Percentiles rank a stretch among this genome's conserved stretches.
These are phyloP conservation scores for Spialia ferax DNA, from an alignment of 2,888 invertebrate species.

Conservation along the genomic window DNA sequence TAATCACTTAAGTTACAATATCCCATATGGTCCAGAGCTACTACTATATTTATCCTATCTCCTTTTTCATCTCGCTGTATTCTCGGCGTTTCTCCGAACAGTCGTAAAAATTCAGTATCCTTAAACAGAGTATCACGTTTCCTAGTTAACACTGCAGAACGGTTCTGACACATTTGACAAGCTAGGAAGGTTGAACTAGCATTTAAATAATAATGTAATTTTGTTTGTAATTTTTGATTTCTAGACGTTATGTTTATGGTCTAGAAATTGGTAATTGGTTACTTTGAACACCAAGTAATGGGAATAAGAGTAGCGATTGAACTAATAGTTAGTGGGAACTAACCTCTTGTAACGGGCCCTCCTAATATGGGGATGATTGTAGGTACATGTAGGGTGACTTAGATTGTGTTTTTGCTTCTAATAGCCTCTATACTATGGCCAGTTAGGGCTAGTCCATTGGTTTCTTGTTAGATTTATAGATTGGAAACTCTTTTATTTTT, in stretches of 20 bases:
- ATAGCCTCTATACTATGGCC: constrained; percentile 10
- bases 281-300: too few species aligned
- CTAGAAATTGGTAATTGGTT: too few species aligned
- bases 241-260: too few species aligned
- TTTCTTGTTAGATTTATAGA: not conserved
- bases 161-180: constrained; percentile 20
- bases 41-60: constrained; percentile 25
- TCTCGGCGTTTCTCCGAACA: constrained; percentile 9
- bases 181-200: too few species aligned
- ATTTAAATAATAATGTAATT: too few species aligned
- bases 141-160: constrained; percentile 21
- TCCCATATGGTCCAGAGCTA: constrained; percentile 15
- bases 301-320: too few species aligned
- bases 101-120: constrained; percentile 29
- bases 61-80: constrained; percentile 17
- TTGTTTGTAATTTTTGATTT: too few species aligned
- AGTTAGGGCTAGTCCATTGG: constrained; percentile 15
- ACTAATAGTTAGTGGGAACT: constrained; percentile 33
- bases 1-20: not conserved
- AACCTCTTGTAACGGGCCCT: constrained; percentile 58
- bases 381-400: constrained; percentile 50
- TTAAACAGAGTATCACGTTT: constrained; percentile 17
- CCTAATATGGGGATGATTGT: constrained; percentile 64
- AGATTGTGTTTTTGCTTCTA: constrained; percentile 29
- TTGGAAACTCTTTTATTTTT: not conserved